Conservation (phyloP, 2,888 invertebrate genomes). For the Trachelus stipa region DNA sequence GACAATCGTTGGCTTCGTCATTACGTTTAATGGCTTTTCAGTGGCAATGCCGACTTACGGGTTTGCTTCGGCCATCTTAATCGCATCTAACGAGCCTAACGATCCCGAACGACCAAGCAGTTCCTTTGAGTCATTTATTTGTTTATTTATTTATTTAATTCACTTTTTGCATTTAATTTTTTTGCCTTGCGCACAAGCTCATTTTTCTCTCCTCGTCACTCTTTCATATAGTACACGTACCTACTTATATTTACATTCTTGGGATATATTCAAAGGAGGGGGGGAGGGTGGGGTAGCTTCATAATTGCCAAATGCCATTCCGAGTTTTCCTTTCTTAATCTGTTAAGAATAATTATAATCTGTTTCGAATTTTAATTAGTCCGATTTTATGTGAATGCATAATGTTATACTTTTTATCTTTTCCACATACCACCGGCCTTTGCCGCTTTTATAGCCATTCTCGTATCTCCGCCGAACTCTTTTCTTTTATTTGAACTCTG, state of each 20-base stretch:
- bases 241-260: neutral
- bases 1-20: neutral
- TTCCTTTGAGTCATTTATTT: neutral
- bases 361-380: neutral
- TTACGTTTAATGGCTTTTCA: neutral
- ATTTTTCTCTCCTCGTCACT: neutral
- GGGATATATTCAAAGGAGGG: slow-evolving; percentile 1
- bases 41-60: neutral
- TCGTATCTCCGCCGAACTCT: neutral
- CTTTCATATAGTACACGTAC: neutral
- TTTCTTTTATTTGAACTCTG: neutral
- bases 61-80: neutral
- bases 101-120: neutral
- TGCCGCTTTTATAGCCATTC: neutral
- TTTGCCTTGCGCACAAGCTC: neutral
- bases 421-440: neutral
- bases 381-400: neutral
- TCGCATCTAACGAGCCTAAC: neutral
- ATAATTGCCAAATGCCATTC: slow-evolving; percentile 6
- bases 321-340: neutral
- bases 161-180: neutral
- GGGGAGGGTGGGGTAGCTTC: neutral
- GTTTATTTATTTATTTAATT: too few species aligned
- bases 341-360: neutral
- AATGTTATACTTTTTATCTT: neutral